Base-by-base conservation (phyloP, 2,113 vertebrate genomes). In the Trematomus loennbergii region DNA sequence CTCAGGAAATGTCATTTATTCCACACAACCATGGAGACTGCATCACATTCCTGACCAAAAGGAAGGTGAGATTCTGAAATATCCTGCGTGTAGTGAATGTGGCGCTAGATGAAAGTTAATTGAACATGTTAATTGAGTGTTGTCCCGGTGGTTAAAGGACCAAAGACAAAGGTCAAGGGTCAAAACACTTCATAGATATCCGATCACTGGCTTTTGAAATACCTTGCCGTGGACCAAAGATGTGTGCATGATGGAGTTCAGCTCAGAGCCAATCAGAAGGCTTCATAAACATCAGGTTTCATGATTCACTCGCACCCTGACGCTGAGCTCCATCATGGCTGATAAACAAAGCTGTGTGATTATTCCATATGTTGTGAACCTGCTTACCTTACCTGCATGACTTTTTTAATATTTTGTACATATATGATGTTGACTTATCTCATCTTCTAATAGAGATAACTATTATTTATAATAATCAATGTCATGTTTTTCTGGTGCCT, bases 1-100 rank as follows among this genome's bases (percentile, higher is more conserved):
- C 59, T 53, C 58, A 62, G 72, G 59, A 74, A 53, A 63, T n/a
- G 1, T 40, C 49, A 20, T 43, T 52, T 43, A 53, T 61, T 36
- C 22, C n/a, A 20, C 9, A 40, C 45, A 36, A 16, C 13, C 13
- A 62, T 12, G 33, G 33, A 25, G n/a, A 0, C 36, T 40, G 36
- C 36, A 40, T 40, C 8, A 40, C 36, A 40, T 8, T 40, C 36
- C 36, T 29, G 29, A 29, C 29, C 29, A 3, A 29, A 29, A 29
- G 29, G 29, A 29, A 29, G 29, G 29, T 29, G 29, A 29, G 29
- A 29, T 4, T 29, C 29, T 29, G 29, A 29, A 29, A 29, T 29
- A 29, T 29, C 29, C 29, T 3, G 29, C 3, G 29, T 29, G 29
- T 29, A 29, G 29, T 29, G 29, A 29, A 3, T 29, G 25, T 25